Conservation (phyloP, 2,113 vertebrate species). For the Corythornis madagascariensis region DNA sequence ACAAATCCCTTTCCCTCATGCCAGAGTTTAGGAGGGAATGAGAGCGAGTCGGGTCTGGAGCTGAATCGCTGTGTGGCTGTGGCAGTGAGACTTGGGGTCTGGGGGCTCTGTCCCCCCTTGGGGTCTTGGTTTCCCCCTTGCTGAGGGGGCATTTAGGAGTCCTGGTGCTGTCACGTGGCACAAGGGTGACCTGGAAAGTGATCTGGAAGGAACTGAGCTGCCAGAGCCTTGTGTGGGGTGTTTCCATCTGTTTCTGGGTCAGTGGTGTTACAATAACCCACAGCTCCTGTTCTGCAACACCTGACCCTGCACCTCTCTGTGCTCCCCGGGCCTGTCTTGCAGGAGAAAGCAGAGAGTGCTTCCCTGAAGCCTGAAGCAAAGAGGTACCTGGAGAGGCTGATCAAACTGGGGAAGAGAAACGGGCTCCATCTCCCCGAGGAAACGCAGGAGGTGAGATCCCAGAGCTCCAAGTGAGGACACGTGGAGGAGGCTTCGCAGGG, state of each 20-base stretch:
- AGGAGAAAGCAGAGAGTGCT: conserved; percentile 80
- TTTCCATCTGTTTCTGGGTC: not conserved
- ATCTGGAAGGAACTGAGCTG: fast-evolving
- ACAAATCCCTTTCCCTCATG: fast-evolving
- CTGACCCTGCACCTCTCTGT: not conserved
- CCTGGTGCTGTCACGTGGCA: fast-evolving
- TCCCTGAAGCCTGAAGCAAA: conserved; percentile 79
- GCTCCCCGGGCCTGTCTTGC: not conserved
- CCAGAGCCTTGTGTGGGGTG: not conserved
- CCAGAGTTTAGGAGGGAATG: not conserved
- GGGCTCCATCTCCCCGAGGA: conserved; percentile 90
- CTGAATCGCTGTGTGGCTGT: fast-evolving
- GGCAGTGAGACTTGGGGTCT: not conserved
- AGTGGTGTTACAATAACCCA: not conserved
- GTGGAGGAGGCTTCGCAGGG: not conserved
- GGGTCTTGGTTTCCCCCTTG: not conserved
- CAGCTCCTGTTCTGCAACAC: not conserved
- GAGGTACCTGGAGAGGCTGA: conserved; percentile 89
- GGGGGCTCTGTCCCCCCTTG: not conserved
- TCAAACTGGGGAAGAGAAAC: conserved; percentile 88
- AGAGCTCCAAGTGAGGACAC: fast-evolving
- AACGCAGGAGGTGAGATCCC: conserved; percentile 82
- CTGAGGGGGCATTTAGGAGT: not conserved
- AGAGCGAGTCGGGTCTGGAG: fast-evolving
- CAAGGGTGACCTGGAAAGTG: fast-evolving